Conservation (phyloP, 2,113 vertebrate genomes). For the Ellobius talpinus region DNA sequence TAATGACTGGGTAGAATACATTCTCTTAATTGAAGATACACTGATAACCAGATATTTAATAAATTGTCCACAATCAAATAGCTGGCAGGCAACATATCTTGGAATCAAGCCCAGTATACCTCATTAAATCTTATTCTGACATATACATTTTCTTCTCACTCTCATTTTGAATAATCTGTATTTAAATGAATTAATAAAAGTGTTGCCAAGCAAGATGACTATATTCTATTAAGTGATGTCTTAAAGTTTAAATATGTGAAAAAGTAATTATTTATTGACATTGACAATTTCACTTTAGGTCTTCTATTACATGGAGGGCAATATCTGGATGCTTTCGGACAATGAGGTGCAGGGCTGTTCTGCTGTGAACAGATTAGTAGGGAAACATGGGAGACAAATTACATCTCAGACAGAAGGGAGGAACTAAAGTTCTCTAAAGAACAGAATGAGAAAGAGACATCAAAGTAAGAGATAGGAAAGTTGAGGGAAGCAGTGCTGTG, state of each 20-base stretch:
- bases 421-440: background rate
- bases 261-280: background rate
- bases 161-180: background rate
- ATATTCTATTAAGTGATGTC: background rate
- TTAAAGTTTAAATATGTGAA: background rate
- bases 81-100: background rate
- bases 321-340: background rate
- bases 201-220: background rate
- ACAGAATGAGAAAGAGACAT: background rate
- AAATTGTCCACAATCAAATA: background rate
- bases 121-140: background rate
- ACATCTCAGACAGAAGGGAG: background rate
- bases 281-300: background rate
- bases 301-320: background rate
- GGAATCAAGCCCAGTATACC: background rate
- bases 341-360: rapidly evolving
- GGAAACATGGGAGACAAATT: background rate
- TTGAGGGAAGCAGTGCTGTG: background rate
- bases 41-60: background rate
- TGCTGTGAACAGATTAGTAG: background rate
- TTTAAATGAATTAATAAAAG: background rate
- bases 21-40: background rate
- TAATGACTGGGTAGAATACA: background rate
- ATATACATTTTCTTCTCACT: background rate
- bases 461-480: background rate